phyloP scores from a whole-genome alignment of 2,888 invertebrate genomes.

The Barypeithes pellucidus region DNA sequence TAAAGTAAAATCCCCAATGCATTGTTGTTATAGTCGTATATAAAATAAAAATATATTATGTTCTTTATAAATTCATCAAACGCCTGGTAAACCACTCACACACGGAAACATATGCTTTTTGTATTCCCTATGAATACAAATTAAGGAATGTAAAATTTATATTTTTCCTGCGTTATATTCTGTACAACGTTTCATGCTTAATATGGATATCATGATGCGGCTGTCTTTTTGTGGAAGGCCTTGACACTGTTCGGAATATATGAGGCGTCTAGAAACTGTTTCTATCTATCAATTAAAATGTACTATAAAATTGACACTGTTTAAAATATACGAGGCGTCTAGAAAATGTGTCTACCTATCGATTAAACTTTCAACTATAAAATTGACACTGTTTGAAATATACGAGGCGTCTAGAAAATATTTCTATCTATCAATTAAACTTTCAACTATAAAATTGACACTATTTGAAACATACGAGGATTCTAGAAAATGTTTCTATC shows the following conservation, averaged over 20 bases:
- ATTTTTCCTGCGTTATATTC: constrained; percentile 16
- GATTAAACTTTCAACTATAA: too few species aligned
- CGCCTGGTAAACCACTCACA: constrained; percentile 29
- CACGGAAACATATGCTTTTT: constrained; percentile 23
- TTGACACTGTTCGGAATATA: background rate
- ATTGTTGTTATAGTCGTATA: constrained; percentile 4
- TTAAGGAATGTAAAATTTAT: constrained; percentile 20
- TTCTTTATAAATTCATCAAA: constrained; percentile 30
- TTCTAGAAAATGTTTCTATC: too few species aligned
- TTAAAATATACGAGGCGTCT: too few species aligned
- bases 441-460: too few species aligned
- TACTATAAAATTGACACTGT: too few species aligned
- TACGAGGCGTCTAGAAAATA: too few species aligned
- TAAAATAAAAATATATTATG: constrained; percentile 27
- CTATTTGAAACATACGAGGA: too few species aligned
- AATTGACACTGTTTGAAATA: too few species aligned
- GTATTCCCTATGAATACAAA: constrained; percentile 28
- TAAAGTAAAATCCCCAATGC: constrained; percentile 6
- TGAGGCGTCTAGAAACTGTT: too few species aligned
- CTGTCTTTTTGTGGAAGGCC: background rate
- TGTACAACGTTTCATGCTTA: constrained; percentile 9
- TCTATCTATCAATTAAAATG: too few species aligned
- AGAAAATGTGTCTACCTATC: too few species aligned
- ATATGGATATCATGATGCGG: constrained; percentile 16
- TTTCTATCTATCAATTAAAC: too few species aligned